Conservation (phyloP, 2,888 invertebrate species). For the Dugesia japonica region DNA sequence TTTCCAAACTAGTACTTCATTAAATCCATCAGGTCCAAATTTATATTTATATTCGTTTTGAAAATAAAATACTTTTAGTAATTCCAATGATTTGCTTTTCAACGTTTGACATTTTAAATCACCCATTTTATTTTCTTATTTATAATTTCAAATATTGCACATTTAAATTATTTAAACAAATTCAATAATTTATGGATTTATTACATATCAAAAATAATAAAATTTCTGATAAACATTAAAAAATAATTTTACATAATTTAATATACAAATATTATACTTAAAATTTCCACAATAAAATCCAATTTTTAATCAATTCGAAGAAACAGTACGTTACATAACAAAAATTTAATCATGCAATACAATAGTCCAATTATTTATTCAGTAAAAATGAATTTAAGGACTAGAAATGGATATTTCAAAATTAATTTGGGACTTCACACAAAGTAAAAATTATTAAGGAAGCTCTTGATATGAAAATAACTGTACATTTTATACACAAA, state of each 20-base stretch:
- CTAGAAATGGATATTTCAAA: not conserved
- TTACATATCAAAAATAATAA: slow-evolving; percentile 6
- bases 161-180: not conserved
- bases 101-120: not conserved
- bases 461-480: slow-evolving; percentile 20
- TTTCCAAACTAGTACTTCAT: not conserved
- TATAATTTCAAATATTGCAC: too few relatives aligned
- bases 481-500: slow-evolving; percentile 11
- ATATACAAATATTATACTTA: not conserved
- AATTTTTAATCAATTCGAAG: not conserved
- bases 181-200: not conserved
- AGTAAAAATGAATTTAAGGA: not conserved
- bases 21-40: not conserved
- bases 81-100: not conserved
- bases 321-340: not conserved
- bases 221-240: not conserved
- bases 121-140: too few relatives aligned
- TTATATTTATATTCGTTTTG: not conserved
- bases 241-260: not conserved
- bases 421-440: not conserved
- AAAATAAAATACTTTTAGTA: not conserved
- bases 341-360: not conserved
- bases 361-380: not conserved
- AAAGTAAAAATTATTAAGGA: slow-evolving; percentile 3
- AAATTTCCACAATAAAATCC: not conserved